These are phyloP conservation scores for Sebastes fasciatus DNA, from an alignment of 2,113 vertebrate species.

Conservation along the genomic window DNA sequence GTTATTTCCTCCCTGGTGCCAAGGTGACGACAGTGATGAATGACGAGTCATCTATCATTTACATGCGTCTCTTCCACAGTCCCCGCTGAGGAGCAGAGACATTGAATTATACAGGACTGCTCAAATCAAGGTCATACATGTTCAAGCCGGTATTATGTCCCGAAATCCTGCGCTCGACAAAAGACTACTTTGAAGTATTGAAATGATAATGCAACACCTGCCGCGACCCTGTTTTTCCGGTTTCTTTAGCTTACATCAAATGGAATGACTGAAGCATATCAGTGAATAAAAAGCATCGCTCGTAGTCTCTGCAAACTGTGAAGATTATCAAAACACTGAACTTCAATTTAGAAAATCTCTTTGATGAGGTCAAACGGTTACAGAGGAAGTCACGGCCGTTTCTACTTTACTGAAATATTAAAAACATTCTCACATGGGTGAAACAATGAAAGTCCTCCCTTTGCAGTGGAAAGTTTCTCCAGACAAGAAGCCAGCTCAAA, in stretches of 20 bases:
- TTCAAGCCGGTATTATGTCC: conserved; percentile 36
- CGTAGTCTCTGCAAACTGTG: neutral
- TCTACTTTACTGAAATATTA: neutral
- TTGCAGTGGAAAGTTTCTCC: neutral
- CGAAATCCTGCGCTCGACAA: neutral
- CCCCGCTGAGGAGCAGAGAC: conserved; percentile 46
- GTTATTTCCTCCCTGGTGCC: conserved; percentile 70
- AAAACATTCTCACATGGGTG: neutral
- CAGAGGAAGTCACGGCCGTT: neutral
- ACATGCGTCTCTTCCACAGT: conserved; percentile 59
- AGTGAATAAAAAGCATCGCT: conserved; percentile 2
- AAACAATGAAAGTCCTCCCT: neutral
- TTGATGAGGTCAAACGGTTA: neutral
- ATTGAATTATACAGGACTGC: conserved; percentile 65
- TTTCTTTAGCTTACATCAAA: conserved; percentile 11
- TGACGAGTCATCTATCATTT: conserved; percentile 73
- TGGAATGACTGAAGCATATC: neutral
- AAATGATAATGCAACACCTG: conserved; percentile 28
- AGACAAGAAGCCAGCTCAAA: neutral
- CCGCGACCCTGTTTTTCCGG: neutral
- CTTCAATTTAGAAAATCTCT: neutral
- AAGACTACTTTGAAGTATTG: conserved; percentile 46
- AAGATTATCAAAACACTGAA: conserved; percentile 4
- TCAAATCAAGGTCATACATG: conserved; percentile 71
- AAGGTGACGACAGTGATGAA: conserved; percentile 74